phyloP scores from a whole-genome alignment of 2,797 vertebrate species.

The Rhynchotus rufescens region DNA sequence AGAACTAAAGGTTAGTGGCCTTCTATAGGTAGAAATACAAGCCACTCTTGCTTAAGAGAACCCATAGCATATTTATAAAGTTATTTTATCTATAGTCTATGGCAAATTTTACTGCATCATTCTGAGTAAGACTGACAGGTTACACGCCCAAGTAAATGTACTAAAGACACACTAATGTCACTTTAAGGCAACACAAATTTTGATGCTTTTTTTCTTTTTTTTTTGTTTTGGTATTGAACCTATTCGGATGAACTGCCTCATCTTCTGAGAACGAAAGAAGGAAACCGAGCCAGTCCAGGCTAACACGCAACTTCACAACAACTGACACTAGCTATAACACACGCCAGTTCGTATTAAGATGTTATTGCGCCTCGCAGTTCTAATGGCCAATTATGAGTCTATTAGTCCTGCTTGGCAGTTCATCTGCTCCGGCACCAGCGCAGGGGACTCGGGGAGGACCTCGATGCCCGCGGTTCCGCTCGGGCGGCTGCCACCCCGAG shows the following conservation, averaged over 20 bases:
- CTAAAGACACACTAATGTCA: conserved; percentile 50
- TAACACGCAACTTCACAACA: conserved; percentile 55
- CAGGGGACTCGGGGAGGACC: conserved; percentile 86
- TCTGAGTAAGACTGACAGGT: conserved; percentile 14
- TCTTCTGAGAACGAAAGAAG: conserved; percentile 42
- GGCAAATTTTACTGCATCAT: not conserved
- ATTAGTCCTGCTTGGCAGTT: conserved; percentile 97
- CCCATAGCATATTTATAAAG: not conserved
- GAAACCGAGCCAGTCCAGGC: conserved; percentile 34
- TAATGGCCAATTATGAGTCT: conserved; percentile 99
- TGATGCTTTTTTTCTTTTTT: conserved; percentile 4
- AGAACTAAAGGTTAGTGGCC: not conserved
- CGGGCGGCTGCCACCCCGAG: conserved; percentile 86
- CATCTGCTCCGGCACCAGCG: conserved; percentile 90
- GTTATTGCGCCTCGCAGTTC: conserved; percentile 89
- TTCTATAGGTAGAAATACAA: conserved; percentile 27
- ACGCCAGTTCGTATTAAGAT: conserved; percentile 86
- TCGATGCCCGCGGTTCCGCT: conserved; percentile 88
- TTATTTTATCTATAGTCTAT: not conserved
- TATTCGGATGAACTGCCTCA: not conserved
- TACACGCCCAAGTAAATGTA: conserved; percentile 27
- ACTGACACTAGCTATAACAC: conserved; percentile 72
- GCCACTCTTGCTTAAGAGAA: not conserved
- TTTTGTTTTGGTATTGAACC: not conserved
- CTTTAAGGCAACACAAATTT: conserved; percentile 18